Percentiles rank a stretch among this genome's conserved stretches.
phyloP scores from a whole-genome alignment of 2,113 vertebrate species.

The Emydocephalus ijimae region DNA sequence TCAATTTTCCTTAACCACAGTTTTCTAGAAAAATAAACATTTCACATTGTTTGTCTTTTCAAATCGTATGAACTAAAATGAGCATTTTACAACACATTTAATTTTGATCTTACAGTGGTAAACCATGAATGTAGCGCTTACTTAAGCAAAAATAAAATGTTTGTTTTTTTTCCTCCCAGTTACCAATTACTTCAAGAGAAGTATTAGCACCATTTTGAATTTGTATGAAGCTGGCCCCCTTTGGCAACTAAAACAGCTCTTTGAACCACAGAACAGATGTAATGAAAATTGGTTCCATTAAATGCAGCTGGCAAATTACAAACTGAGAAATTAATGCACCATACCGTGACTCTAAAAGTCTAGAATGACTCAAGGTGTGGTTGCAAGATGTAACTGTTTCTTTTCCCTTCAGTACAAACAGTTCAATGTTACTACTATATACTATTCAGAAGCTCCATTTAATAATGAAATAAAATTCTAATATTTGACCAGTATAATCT shows the following conservation, averaged over 20 bases:
- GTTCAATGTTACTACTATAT: conserved; percentile 28
- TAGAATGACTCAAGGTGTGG: conserved; percentile 73
- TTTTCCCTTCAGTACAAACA: conserved; percentile 46
- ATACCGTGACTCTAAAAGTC: conserved; percentile 68
- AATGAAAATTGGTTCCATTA: conserved; percentile 82
- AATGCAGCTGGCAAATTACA: conserved; percentile 80
- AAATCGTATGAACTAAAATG: conserved; percentile 62
- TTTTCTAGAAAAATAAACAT: conserved; percentile 9
- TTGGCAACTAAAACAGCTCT: conserved; percentile 75
- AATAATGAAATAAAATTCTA: conserved; percentile 31
- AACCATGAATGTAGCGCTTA: conserved; percentile 66
- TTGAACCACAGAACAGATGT: conserved; percentile 80
- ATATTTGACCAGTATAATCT: neutral
- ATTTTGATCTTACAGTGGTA: conserved; percentile 63
- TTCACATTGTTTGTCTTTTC: conserved; percentile 50
- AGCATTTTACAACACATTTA: conserved; percentile 60
- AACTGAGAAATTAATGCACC: conserved; percentile 78
- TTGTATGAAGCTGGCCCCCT: conserved; percentile 68
- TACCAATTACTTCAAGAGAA: conserved; percentile 72
- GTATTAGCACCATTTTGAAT: conserved; percentile 62
- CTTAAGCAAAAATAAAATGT: conserved; percentile 67
- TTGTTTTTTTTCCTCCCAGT: conserved; percentile 55
- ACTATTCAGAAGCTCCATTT: conserved; percentile 31
- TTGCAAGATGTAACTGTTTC: conserved; percentile 65
- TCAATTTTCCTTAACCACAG: neutral